Percentiles rank a stretch among this genome's conserved stretches.
These are phyloP conservation scores for Notarius lentiginosus DNA, from an alignment of 2,113 vertebrate species.

Conservation along the genomic window DNA sequence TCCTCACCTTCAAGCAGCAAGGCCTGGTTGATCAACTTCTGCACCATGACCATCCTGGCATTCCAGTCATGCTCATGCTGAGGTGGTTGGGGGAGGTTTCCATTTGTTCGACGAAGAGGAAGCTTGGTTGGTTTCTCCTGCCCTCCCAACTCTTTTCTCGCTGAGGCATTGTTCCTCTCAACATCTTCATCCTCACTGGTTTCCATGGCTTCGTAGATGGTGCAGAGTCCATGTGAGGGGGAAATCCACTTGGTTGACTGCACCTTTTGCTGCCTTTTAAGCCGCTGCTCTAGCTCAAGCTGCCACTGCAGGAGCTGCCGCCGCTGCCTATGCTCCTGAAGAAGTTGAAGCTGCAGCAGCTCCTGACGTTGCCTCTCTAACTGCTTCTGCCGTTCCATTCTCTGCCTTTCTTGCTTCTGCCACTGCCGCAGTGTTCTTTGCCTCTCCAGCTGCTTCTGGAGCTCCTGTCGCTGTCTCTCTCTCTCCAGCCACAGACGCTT, in stretches of 20 bases:
- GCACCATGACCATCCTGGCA: slow-evolving; percentile 79
- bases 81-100: slow-evolving; percentile 62
- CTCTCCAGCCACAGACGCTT: slow-evolving; percentile 53
- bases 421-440: slow-evolving; percentile 63
- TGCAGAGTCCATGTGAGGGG: slow-evolving; percentile 71
- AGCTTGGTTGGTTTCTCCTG: slow-evolving; percentile 9
- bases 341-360: slow-evolving; percentile 65
- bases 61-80: slow-evolving; percentile 71
- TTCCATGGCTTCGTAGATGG: slow-evolving; percentile 78
- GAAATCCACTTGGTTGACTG: slow-evolving; percentile 62
- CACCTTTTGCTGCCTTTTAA: slow-evolving; percentile 59
- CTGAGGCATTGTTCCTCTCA: slow-evolving; percentile 4
- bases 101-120: slow-evolving; percentile 53
- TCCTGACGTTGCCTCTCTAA: slow-evolving; percentile 67
- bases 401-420: slow-evolving; percentile 65
- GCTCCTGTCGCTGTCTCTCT: slow-evolving; percentile 57
- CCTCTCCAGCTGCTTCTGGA: slow-evolving; percentile 60
- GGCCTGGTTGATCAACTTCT: slow-evolving; percentile 85
- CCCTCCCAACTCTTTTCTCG: neutral
- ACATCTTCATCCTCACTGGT: slow-evolving; percentile 74
- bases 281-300: slow-evolving; percentile 50
- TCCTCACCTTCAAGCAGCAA: slow-evolving; percentile 75
- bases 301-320: slow-evolving; percentile 43
- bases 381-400: slow-evolving; percentile 66
- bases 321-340: slow-evolving; percentile 59